These are phyloP conservation scores for Tachypleus tridentatus DNA, from an alignment of 1,140 invertebrate genomes.

Conservation along the genomic window DNA sequence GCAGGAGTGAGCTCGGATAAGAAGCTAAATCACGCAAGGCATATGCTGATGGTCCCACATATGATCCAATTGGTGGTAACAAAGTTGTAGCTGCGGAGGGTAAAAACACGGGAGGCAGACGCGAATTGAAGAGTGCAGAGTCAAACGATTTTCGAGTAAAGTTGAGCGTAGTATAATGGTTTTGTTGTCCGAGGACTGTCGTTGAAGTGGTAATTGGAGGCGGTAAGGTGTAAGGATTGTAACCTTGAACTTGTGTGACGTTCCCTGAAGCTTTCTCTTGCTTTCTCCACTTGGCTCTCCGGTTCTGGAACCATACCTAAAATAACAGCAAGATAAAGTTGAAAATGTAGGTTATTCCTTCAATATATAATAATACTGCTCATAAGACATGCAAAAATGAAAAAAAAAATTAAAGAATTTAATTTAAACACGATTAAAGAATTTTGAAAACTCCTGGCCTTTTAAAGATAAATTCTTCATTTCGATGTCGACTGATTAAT, in stretches of 20 bases:
- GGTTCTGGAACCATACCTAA: constrained; percentile 91
- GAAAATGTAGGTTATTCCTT: too few species aligned
- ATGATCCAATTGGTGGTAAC: constrained; percentile 4
- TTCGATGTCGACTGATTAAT: too few species aligned
- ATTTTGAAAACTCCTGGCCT: too few species aligned
- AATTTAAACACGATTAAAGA: too few species aligned
- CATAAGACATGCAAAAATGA: too few species aligned
- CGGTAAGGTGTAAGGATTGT: constrained; percentile 13
- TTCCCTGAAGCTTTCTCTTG: constrained; percentile 23
- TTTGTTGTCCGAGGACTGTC: constrained; percentile 10
- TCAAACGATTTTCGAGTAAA: constrained; percentile 12
- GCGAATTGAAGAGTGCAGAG: constrained; percentile 3
- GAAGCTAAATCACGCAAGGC: constrained; percentile 11
- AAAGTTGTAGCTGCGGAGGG: constrained; percentile 11
- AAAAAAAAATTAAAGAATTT: too few species aligned
- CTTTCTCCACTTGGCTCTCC: constrained; percentile 85
- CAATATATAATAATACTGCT: too few species aligned
- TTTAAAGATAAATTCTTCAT: too few species aligned
- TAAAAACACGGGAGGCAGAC: constrained; percentile 9
- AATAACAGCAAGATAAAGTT: too few species aligned
- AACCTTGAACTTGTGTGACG: constrained; percentile 14
- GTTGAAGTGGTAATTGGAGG: constrained; percentile 6
- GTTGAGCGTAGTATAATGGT: constrained; percentile 8
- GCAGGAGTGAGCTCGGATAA: constrained; percentile 3
- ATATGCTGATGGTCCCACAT: neutral